These are phyloP conservation scores for Papilio glaucus DNA, from an alignment of 1,140 invertebrate species.

Conservation along the genomic window DNA sequence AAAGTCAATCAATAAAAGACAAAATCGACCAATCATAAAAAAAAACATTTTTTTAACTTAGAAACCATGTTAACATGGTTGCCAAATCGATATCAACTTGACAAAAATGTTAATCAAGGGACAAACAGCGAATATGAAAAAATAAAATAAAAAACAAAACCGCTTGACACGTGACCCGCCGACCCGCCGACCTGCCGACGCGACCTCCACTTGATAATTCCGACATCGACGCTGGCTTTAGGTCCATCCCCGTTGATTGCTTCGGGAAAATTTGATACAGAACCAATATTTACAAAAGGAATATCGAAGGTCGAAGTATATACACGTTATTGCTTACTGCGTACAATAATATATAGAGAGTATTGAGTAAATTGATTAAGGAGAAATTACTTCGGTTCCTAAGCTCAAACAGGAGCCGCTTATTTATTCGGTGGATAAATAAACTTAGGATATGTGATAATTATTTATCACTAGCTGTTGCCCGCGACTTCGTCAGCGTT, in stretches of 20 bases:
- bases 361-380: too few species aligned
- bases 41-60: too few species aligned
- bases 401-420: too few species aligned
- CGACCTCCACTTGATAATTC: neutral
- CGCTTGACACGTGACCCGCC: neutral
- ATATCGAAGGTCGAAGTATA: neutral
- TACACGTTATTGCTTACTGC: slow-evolving; percentile 9
- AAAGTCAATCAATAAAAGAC: too few species aligned
- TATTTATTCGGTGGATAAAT: too few species aligned
- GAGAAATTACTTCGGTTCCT: too few species aligned
- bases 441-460: too few species aligned
- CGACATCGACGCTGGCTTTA: slow-evolving; percentile 3
- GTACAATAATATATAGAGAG: too few species aligned
- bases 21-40: too few species aligned
- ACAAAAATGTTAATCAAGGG: neutral
- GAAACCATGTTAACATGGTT: neutral
- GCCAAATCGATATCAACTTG: neutral
- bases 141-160: neutral
- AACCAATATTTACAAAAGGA: neutral
- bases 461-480: too few species aligned
- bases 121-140: neutral
- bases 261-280: slow-evolving; percentile 1
- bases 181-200: neutral
- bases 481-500: too few species aligned
- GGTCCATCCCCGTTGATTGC: slow-evolving; percentile 10